Evolutionary conservation across 2,113 vertebrate species (phyloP), one percentile per base, ranked within the genome.

Genomic region (Corydoras sp.): DNA sequence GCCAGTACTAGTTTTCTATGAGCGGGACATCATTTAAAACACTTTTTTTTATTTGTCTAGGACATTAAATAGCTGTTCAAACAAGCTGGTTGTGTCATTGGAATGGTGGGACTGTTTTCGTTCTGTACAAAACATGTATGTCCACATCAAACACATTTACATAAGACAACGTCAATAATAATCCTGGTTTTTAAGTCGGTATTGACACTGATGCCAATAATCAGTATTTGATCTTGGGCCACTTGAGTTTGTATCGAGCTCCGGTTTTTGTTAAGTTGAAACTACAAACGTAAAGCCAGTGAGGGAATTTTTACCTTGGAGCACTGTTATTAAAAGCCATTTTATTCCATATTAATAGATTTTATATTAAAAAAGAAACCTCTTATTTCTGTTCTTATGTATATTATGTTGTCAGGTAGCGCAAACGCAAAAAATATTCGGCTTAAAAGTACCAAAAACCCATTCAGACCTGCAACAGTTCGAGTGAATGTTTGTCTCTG

Each of bases 1-100:
- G 15, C 29, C 56, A 61, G 10, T 73, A 48, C 64, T 66, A 9
- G 13, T 66, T 66, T 61, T 67, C n/a, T 12, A 49, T 13, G 31
- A 68, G 56, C 31, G 62, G 61, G 12, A 32, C 32, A 49, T 68
- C 65, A n/a, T 49, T 55, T 10, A 18, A 48, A 29, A 49, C 59
- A 18, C 56, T 51, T 32, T 11, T 2, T 55, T 14, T 35, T 14
- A 61, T 24, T 61, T 12, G 32, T 11, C 2, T 14, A 48, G 13
- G 10, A 54, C 35, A 58, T 13, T 2, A 58, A 24, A 9, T 29
- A 43, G 35, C 35, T 43, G 35, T 43, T 43, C 35, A 43, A 43
- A 43, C 35, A 43, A 43, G 7, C 35, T 5, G 35, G 35, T 8
- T 43, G 35, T 43, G 35, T 43, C 35, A 43, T 43, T 5, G 35